phyloP scores from a whole-genome alignment of 2,797 vertebrate species.

The Novumbra hubbsi region DNA sequence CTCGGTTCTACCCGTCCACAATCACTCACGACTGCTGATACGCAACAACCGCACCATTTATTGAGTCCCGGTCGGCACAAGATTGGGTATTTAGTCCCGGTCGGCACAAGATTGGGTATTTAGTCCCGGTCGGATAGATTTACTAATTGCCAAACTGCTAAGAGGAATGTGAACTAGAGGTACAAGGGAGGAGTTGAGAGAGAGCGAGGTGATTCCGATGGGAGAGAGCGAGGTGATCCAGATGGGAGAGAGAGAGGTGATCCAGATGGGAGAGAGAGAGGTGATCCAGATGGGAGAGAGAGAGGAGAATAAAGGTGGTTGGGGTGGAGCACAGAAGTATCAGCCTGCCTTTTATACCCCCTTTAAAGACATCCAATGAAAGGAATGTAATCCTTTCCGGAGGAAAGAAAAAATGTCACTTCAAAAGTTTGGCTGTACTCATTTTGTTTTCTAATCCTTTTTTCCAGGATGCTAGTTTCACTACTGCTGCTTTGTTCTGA shows the following conservation, averaged over 20 bases:
- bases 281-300: neutral
- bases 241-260: neutral
- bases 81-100: no score
- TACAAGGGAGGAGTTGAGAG: neutral
- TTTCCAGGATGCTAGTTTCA: slow-evolving; percentile 23
- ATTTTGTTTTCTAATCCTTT: slow-evolving; percentile 11
- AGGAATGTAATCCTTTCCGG: no score
- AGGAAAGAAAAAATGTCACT: neutral
- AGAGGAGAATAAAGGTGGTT: neutral
- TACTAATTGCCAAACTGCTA: neutral
- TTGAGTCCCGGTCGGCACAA: neutral
- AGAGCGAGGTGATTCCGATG: no score
- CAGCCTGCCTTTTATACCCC: no score
- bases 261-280: neutral
- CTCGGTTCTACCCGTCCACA: neutral
- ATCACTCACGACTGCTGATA: neutral
- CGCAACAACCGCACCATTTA: neutral
- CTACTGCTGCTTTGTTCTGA: slow-evolving; percentile 26
- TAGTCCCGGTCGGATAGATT: neutral
- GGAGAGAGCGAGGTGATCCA: no score
- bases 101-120: neutral
- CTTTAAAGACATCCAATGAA: no score
- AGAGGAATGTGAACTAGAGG: neutral
- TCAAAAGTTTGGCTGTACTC: slow-evolving; percentile 11
- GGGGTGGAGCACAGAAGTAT: no score